Percentiles rank a stretch among this genome's conserved stretches.
Conservation (phyloP, 2,888 invertebrate species). For the Macrosoma leucophasiata region DNA sequence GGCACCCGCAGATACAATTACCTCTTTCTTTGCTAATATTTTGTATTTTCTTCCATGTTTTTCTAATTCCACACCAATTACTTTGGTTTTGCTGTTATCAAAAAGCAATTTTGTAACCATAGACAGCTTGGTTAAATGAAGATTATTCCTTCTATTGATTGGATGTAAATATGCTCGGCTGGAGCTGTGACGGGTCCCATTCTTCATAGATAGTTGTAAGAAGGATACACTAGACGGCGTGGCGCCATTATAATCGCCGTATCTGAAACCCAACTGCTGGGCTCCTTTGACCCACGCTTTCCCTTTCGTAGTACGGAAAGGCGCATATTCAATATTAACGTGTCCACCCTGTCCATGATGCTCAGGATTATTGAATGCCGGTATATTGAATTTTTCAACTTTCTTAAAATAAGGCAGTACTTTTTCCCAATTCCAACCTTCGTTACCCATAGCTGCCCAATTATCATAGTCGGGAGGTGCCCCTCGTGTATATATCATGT, state of each 20-base stretch:
- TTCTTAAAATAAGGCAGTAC: conserved; percentile 87
- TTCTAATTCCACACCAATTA: conserved; percentile 77
- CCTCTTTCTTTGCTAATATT: conserved; percentile 79
- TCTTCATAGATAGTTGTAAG: conserved; percentile 78
- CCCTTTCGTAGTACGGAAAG: conserved; percentile 66
- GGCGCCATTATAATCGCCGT: conserved; percentile 78
- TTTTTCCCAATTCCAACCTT: conserved; percentile 83
- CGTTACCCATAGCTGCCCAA: conserved; percentile 83
- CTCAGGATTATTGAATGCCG: conserved; percentile 63
- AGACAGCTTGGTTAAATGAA: conserved; percentile 76
- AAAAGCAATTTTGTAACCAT: conserved; percentile 77
- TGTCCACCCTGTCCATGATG: conserved; percentile 76
- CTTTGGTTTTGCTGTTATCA: conserved; percentile 69
- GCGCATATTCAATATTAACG: conserved; percentile 71
- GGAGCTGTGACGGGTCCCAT: conserved; percentile 80
- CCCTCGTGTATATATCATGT: conserved; percentile 87
- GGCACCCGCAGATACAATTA: conserved; percentile 85
- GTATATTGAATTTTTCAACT: conserved; percentile 81
- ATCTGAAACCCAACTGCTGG: conserved; percentile 75
- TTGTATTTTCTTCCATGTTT: conserved; percentile 66
- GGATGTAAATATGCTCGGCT: conserved; percentile 80
- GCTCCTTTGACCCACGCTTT: conserved; percentile 78
- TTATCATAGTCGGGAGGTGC: conserved; percentile 82
- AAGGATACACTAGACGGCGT: conserved; percentile 77
- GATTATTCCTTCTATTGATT: conserved; percentile 74